Base-by-base conservation (phyloP, 2,113 vertebrate species). In the Larimichthys crocea region DNA sequence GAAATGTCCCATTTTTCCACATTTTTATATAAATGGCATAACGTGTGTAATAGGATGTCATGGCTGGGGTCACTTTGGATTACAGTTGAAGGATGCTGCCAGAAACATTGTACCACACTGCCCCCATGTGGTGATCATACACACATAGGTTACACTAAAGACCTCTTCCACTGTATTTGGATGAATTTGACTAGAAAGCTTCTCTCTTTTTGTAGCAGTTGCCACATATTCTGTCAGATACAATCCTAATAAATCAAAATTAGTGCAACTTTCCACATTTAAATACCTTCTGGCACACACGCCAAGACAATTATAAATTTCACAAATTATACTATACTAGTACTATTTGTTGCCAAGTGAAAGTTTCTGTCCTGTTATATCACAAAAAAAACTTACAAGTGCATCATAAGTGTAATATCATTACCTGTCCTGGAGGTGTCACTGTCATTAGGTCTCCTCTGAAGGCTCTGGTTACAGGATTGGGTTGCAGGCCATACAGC, bases 21-120 rank as follows among this genome's bases (percentile, higher is more conserved):
- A 64, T 89, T 89, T 89, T 89, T 83, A 61, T 82, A 90, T 85
- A 86, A 91, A 91, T 80, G 85, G 82, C 79, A 85, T 84, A 90
- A 88, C 69, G 80, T 88, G 69, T 85, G 64, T 91, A 91, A 94
- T 66, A 79, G 87, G 90, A 93, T 93, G 90, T 92, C 90, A 93
- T 88, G 88, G 90, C 64, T 76, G 10, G 80, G 91, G 91, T 92
- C 90, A 93, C 89, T 90, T 91, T 93, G 91, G 85, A 90, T 93
- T 89, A 90, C 31, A 68, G 66, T 22, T 56, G 68, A 84, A 57
- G 20, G 40, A 83, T 63, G 20, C 42, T 1, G 29, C 62, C 20
- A 65, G 49, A 68, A 89, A 71, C 22, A 76, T 69, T 93, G 86
- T 85, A 59, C 85, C 80, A 90, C 86, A 88, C 86, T 93, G 91